Percentiles rank a stretch among this genome's conserved stretches.
These are phyloP conservation scores for Lipophrys pholis DNA, from an alignment of 2,113 vertebrate genomes.

Conservation along the genomic window DNA sequence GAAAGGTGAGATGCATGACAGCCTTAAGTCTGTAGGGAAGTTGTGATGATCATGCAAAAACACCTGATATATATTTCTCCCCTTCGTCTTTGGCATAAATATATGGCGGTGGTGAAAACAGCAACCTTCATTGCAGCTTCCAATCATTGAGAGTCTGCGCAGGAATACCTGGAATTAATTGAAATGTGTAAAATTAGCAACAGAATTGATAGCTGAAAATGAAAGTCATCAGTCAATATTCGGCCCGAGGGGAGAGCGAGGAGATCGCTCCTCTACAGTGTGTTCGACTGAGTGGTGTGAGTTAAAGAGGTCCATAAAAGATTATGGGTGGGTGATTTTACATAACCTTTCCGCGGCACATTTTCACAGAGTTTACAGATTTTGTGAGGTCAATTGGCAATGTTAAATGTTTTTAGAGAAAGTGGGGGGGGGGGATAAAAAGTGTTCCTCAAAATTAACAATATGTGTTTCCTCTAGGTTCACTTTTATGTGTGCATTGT, in stretches of 20 bases:
- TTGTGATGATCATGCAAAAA: slow-evolving; percentile 63
- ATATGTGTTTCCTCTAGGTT: background rate
- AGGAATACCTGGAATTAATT: slow-evolving; percentile 70
- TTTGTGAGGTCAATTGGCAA: background rate
- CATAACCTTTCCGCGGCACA: background rate
- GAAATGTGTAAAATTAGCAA: slow-evolving; percentile 73
- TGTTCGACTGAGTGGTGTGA: slow-evolving; percentile 33
- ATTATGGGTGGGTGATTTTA: slow-evolving; percentile 8
- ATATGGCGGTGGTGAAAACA: background rate
- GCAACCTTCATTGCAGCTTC: slow-evolving; percentile 34
- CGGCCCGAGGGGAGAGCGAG: slow-evolving; percentile 37
- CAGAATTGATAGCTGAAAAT: slow-evolving; percentile 68
- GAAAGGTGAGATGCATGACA: slow-evolving; percentile 25
- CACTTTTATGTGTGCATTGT: slow-evolving; percentile 27
- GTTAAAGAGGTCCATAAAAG: slow-evolving; percentile 21
- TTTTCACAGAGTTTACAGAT: background rate
- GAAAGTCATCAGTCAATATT: slow-evolving; percentile 77
- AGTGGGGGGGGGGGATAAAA: background rate
- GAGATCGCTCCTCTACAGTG: slow-evolving; percentile 27
- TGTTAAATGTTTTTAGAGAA: background rate
- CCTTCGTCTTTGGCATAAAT: background rate
- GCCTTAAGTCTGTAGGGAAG: slow-evolving; percentile 60
- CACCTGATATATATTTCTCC: background rate
- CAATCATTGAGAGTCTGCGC: slow-evolving; percentile 51
- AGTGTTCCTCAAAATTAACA: background rate